Conservation (phyloP, 2,888 invertebrate species). For the Melanargia galathea region DNA sequence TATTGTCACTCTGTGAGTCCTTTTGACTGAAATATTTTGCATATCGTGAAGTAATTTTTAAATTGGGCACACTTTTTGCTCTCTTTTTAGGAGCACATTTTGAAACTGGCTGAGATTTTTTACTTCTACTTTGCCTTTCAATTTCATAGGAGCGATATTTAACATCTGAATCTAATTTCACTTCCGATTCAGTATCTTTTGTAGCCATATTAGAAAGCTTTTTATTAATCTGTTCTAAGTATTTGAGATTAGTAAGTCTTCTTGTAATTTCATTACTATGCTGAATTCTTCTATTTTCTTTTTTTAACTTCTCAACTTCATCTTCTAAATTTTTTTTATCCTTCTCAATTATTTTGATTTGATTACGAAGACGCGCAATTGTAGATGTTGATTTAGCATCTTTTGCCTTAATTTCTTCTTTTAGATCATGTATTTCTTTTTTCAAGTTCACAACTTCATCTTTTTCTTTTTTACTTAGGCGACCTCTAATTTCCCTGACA, state of each 20-base stretch:
- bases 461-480: slow-evolving; percentile 85
- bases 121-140: slow-evolving; percentile 64
- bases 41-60: slow-evolving; percentile 75
- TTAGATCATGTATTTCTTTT: slow-evolving; percentile 84
- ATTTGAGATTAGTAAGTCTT: slow-evolving; percentile 85
- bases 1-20: slow-evolving; percentile 62
- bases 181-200: slow-evolving; percentile 58
- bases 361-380: slow-evolving; percentile 88
- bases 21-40: slow-evolving; percentile 78
- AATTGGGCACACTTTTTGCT: slow-evolving; percentile 78
- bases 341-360: slow-evolving; percentile 87
- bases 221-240: slow-evolving; percentile 89
- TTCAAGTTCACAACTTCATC: slow-evolving; percentile 85
- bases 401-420: slow-evolving; percentile 86
- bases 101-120: slow-evolving; percentile 47
- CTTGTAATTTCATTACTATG: slow-evolving; percentile 82
- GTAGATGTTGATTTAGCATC: slow-evolving; percentile 87
- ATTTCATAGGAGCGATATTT: slow-evolving; percentile 75
- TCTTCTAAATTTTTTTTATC: slow-evolving; percentile 85
- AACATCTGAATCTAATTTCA: slow-evolving; percentile 54
- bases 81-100: slow-evolving; percentile 55
- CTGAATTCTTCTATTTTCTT: slow-evolving; percentile 84
- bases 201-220: slow-evolving; percentile 63
- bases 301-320: slow-evolving; percentile 86
- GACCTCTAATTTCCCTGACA: slow-evolving; percentile 86